Evolutionary conservation across 2,797 vertebrate species (phyloP).

Genomic region (Sebastes oblongus): DNA sequence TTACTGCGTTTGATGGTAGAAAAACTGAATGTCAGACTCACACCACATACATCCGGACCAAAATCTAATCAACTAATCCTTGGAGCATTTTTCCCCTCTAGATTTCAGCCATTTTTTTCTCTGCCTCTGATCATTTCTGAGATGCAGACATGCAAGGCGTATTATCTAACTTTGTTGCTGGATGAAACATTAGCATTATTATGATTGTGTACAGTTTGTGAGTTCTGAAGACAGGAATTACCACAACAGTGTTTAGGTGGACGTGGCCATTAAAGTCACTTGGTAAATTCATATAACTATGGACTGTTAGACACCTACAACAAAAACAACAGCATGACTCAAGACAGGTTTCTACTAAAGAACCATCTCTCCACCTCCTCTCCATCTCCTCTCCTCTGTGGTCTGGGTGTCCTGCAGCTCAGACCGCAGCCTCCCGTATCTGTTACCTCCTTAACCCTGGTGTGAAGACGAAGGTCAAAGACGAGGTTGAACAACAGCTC

Average conservation of each 20-base stretch:
- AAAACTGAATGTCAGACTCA: not conserved
- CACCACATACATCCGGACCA: not conserved
- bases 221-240: not conserved
- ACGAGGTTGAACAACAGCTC: conserved; percentile 2
- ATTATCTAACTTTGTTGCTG: not conserved
- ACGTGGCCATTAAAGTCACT: not conserved
- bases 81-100: not conserved
- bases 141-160: not conserved
- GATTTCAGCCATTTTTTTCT: not conserved
- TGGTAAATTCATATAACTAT: not conserved
- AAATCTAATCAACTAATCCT: not conserved
- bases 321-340: not conserved
- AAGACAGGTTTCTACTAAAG: not conserved
- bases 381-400: not conserved
- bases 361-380: not conserved
- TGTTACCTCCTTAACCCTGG: conserved; percentile 35
- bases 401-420: conserved; percentile 28
- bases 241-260: not conserved
- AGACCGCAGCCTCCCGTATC: conserved; percentile 41
- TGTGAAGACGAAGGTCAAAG: conserved; percentile 44
- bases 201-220: not conserved
- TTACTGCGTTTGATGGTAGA: not conserved
- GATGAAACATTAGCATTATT: not conserved
- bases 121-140: not conserved
- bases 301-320: not conserved